Evolutionary conservation across 2,113 vertebrate genomes (phyloP).

Genomic region (Cottus gobio): DNA sequence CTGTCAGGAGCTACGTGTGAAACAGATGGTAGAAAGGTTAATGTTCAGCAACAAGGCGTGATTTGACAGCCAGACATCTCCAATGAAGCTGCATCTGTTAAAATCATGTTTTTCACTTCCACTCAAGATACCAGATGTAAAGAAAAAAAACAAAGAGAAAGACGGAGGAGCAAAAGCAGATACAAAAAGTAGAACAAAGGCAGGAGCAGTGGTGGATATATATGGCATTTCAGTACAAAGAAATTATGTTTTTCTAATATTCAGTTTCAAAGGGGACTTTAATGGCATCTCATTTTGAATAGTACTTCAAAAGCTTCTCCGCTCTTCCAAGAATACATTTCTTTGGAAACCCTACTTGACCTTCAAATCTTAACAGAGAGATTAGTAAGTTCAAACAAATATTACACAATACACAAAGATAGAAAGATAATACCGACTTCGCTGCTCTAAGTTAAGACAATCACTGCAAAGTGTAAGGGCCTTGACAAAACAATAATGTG

Average conservation of each 20-base stretch:
- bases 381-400: conserved; percentile 13
- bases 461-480: conserved; percentile 13
- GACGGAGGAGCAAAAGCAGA: conserved; percentile 8
- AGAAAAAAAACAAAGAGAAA: neutral
- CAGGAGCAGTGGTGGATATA: neutral
- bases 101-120: conserved; percentile 36
- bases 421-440: conserved; percentile 38
- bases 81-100: conserved; percentile 67
- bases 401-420: neutral
- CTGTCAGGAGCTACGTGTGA: conserved; percentile 46
- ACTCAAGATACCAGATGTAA: conserved; percentile 25
- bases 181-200: conserved; percentile 5
- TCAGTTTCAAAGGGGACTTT: conserved; percentile 43
- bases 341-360: conserved; percentile 3
- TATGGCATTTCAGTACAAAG: neutral
- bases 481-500: conserved; percentile 17
- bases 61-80: conserved; percentile 66
- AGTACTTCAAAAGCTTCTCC: conserved; percentile 17
- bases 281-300: conserved; percentile 32
- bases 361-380: conserved; percentile 9
- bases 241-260: conserved; percentile 23
- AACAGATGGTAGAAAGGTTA: conserved; percentile 76
- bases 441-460: conserved; percentile 3
- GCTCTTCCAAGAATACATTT: conserved; percentile 31
- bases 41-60: conserved; percentile 48